Evolutionary conservation across 2,888 invertebrate species (phyloP).

Genomic region (Cheilosia grossa): DNA sequence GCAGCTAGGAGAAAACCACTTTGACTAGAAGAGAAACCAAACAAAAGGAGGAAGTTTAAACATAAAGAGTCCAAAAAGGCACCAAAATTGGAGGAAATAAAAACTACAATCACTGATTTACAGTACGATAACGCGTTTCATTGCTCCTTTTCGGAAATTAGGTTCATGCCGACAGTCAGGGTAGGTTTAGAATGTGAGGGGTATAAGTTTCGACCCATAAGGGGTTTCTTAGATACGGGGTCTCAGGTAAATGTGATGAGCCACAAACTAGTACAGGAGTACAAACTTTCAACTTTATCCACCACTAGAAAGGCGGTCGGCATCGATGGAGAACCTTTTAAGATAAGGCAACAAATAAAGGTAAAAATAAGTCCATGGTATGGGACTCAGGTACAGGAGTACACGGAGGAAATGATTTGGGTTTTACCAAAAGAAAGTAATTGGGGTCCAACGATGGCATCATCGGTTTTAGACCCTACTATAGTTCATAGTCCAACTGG

Average conservation of each 20-base stretch:
- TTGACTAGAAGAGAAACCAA: neutral
- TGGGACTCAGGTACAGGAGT: neutral
- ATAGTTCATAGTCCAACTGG: neutral
- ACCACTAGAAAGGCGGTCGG: neutral
- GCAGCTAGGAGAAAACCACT: neutral
- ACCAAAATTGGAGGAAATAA: neutral
- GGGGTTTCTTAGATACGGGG: neutral
- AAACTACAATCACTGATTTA: neutral
- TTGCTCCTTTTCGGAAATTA: neutral
- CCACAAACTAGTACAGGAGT: neutral
- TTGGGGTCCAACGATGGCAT: neutral
- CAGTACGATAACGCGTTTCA: neutral
- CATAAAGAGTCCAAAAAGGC: neutral
- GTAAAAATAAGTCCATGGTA: neutral
- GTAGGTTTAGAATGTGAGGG: neutral
- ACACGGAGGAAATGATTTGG: neutral
- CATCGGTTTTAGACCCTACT: neutral
- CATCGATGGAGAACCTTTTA: neutral
- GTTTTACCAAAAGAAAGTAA: neutral
- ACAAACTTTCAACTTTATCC: neutral
- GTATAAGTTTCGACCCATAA: neutral
- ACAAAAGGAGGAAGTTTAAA: neutral
- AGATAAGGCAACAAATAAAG: neutral
- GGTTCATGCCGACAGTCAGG: neutral
- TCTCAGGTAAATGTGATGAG: neutral